phyloP scores from a whole-genome alignment of 2,797 vertebrate genomes.

The Scarus forsteni region DNA sequence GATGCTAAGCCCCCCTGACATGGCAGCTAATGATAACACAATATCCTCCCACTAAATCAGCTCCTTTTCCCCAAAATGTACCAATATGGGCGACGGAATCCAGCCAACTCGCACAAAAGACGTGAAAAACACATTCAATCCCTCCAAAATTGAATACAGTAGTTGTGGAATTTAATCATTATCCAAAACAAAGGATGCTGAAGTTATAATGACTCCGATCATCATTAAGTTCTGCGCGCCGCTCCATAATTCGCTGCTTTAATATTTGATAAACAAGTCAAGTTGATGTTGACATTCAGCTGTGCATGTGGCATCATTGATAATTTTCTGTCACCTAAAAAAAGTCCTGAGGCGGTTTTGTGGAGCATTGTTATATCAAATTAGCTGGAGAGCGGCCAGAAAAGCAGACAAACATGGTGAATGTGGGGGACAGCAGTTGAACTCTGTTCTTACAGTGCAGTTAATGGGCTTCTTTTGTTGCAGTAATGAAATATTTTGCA shows the following conservation, averaged over 20 bases:
- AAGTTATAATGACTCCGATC: slow-evolving; percentile 84
- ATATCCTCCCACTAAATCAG: slow-evolving; percentile 69
- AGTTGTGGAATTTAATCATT: slow-evolving; percentile 84
- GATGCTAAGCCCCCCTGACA: slow-evolving; percentile 70
- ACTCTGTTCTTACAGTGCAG: slow-evolving; percentile 83
- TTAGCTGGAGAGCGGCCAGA: slow-evolving; percentile 88
- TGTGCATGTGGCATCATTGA: slow-evolving; percentile 88
- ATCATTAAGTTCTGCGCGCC: slow-evolving; percentile 83
- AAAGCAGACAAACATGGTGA: slow-evolving; percentile 82
- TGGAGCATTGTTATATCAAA: slow-evolving; percentile 89
- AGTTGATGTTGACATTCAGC: slow-evolving; percentile 86
- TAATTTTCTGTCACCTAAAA: slow-evolving; percentile 86
- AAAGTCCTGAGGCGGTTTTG: slow-evolving; percentile 82
- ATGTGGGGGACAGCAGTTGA: slow-evolving; percentile 78
- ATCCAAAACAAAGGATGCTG: slow-evolving; percentile 82
- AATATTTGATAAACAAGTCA: slow-evolving; percentile 87
- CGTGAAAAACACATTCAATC: slow-evolving; percentile 74
- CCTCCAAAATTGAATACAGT: slow-evolving; percentile 82
- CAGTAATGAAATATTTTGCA: slow-evolving; percentile 87
- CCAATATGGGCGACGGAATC: slow-evolving; percentile 59
- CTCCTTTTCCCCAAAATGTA: slow-evolving; percentile 65
- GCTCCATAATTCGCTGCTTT: slow-evolving; percentile 83
- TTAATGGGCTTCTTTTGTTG: slow-evolving; percentile 89
- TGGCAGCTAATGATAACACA: slow-evolving; percentile 78
- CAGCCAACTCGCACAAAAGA: slow-evolving; percentile 76